Evolutionary conservation across 2,113 vertebrate genomes (phyloP).

Genomic region (Benitochromis conjunctus): DNA sequence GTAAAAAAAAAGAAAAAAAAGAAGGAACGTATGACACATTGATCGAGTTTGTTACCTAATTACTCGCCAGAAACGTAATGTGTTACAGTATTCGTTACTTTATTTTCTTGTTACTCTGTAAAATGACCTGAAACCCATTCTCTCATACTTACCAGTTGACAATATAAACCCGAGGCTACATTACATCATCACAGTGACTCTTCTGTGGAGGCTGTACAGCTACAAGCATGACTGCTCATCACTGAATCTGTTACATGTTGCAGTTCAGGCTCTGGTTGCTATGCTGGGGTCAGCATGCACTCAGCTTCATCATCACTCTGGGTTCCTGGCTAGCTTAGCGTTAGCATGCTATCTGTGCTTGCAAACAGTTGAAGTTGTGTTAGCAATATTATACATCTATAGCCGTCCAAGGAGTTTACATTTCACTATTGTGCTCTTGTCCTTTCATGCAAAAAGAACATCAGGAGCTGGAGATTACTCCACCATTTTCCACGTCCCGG

Average conservation of each 20-base stretch:
- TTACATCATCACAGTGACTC: not conserved
- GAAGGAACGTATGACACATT: not conserved
- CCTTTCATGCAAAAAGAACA: too few species aligned
- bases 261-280: not conserved
- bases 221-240: not conserved
- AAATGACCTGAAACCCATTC: not conserved
- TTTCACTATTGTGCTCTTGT: not conserved
- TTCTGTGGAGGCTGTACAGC: not conserved
- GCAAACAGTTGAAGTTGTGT: not conserved
- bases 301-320: not conserved
- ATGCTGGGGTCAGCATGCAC: not conserved
- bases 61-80: not conserved
- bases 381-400: too few species aligned
- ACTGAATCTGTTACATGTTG: not conserved
- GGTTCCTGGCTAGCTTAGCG: not conserved
- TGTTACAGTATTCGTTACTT: accelerated
- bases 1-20: accelerated
- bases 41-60: not conserved
- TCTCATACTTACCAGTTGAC: not conserved
- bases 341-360: not conserved
- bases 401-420: not conserved
- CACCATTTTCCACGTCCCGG: not conserved
- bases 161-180: not conserved
- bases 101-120: not conserved
- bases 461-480: accelerated